Base-by-base conservation (phyloP, 1,140 invertebrate species). In the Harlomillsia oculata region DNA sequence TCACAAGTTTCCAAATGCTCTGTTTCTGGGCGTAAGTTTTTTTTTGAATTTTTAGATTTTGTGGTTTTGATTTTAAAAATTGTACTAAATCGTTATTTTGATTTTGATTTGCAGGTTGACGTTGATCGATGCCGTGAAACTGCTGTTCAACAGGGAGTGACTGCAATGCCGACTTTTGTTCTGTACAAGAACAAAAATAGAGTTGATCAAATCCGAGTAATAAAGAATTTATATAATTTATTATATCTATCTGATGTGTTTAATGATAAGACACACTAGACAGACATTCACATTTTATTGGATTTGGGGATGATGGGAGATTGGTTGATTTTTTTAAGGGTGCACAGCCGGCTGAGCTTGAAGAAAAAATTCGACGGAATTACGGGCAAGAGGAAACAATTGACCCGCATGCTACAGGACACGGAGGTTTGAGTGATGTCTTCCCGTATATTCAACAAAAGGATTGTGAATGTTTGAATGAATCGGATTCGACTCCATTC, bases 101-200 rank as follows among this genome's bases (percentile, higher is more conserved):
- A 30, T 2, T 16, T 26, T 49, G 1, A 45, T 39, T 18, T 29
- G 0, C 96, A 98, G 76, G 86, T 97, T 2, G 93, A 97, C 74
- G 91, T 94, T 21, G 87, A 93, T 68, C 81, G 84, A 67, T 91
- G 88, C 67, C 80, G 82, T 41, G 89, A 90, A 67, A 89, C 87
- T 26, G 89, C 93, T 2, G 77, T 81, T 21, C 74, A 75, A 20
- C 84, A 97, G 70, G 87, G 87, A 37, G 86, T 99, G 16, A 83
- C 80, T 58, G 89, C 91, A 2, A 97, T 99, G 91, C 96, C 96
- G 6, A 99, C 96, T 5, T 99, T 99, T 69, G 84, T 95, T 58
- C 93, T 98, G 68, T 97, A 91, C 69, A 82, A 84, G 59, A 97
- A 94, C 34, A 23, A 53, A 29, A 28, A n/a, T 25, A 56, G 54